Base-by-base conservation (phyloP, 64 coral and sea anemone species). In the Montipora cactus region DNA sequence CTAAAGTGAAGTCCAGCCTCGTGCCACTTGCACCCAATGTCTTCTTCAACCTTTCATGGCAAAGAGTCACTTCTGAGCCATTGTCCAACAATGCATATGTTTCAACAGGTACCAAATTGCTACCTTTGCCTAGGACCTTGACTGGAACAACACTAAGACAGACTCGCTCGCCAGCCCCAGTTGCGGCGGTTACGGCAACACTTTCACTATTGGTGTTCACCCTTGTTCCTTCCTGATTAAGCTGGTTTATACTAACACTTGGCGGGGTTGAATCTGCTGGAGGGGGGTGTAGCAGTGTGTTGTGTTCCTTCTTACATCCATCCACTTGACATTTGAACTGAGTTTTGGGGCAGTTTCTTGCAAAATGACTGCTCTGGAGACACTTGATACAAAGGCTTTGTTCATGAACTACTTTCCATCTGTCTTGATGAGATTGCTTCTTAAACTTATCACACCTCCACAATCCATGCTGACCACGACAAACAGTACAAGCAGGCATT, bases 301-400 rank as follows among this genome's bases (percentile, higher is more conserved):
- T 83, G 80, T 91, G 89, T 12, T 88, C 88, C 48, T 80, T 79
- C 13, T 59, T 79, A 52, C 92, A 91, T 7, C 58, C 91, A 44
- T 87, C 77, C 14, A 80, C 44, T 58, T 80, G 87, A 71, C 88
- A 96, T 74, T 81, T 90, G 55, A 88, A 94, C 1, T 52, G 74
- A 22, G 44, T 79, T 20, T 77, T 87, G 2, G 87, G 79, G 50
- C 92, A 97, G 0, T 53, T 74, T 53, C 49, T 84, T 13, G 71
- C 62, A 79, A 90, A 91, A 15, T 96, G 95, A 58, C 88, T 91
- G 49, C 47, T 49, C 8, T 86, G 49, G 5, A 96, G 76, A 79
- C 95, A 96, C 82, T 88, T 96, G n/a, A 92, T 91, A 87, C 95
- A 96, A 67, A 93, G 81, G 12, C 81, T 7, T 57, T 57, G 53